Conservation (phyloP, 1,140 invertebrate species). For the Centruroides sculpturatus region DNA sequence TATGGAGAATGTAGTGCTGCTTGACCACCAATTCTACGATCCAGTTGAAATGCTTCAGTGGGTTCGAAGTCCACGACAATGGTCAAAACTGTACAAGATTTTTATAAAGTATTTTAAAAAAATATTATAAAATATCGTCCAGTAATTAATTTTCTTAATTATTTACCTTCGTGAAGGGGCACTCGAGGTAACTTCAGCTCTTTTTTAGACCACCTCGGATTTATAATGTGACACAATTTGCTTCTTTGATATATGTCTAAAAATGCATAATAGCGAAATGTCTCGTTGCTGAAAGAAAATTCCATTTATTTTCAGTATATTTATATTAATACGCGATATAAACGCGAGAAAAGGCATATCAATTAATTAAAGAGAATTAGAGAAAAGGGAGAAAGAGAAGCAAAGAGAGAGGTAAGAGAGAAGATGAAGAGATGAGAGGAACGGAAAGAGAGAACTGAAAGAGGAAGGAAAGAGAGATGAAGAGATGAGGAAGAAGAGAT, state of each 20-base stretch:
- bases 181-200: not conserved
- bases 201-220: not conserved
- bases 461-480: no score
- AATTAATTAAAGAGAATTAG: no score
- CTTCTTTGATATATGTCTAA: not conserved
- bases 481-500: no score
- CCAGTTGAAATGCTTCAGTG: slow-evolving; percentile 1
- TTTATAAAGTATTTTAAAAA: not conserved
- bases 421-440: no score
- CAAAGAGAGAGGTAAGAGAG: no score
- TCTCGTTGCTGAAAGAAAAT: not conserved
- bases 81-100: not conserved
- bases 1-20: slow-evolving; percentile 9
- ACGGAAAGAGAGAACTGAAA: no score
- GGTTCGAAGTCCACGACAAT: slow-evolving; percentile 8
- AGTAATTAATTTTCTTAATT: no score
- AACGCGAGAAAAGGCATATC: no score
- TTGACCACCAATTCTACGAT: slow-evolving; percentile 1
- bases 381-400: no score
- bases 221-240: not conserved
- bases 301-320: no score
- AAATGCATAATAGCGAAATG: not conserved
- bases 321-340: no score
- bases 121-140: not conserved
- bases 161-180: not conserved